A percentile compares a stretch with the other conserved stretches of the same genome.
phyloP scores from a whole-genome alignment of 1,140 invertebrate genomes.

The Sitobion miscanthi region DNA sequence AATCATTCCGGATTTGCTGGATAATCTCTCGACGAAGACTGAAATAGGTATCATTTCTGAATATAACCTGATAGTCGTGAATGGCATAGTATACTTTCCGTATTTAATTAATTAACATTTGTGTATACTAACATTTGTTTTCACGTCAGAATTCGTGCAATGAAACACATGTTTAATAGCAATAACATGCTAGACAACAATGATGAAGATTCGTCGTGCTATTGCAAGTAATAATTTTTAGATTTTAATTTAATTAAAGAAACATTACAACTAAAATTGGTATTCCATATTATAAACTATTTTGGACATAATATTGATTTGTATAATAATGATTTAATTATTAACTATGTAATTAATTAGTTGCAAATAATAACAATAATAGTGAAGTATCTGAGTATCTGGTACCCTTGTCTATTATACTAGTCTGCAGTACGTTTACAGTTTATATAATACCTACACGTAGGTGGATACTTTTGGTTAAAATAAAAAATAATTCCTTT shows the following conservation, averaged over 20 bases:
- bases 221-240: constrained; percentile 45
- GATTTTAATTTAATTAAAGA: neutral
- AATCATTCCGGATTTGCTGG: neutral
- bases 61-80: neutral
- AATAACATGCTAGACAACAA: constrained; percentile 32
- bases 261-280: neutral
- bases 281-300: neutral
- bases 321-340: too few species aligned
- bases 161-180: constrained; percentile 1
- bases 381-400: too few species aligned
- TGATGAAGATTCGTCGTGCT: constrained; percentile 37
- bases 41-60: neutral
- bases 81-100: neutral
- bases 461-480: too few species aligned
- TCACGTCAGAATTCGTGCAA: neutral
- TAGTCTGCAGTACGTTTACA: too few species aligned
- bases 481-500: too few species aligned
- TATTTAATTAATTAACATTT: neutral
- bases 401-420: too few species aligned
- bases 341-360: neutral
- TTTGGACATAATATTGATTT: neutral
- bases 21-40: neutral
- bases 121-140: neutral
- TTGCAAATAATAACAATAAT: neutral
- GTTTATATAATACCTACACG: too few species aligned